Evolutionary conservation across 2,888 invertebrate genomes (phyloP), one percentile per base, ranked within the genome.

Genomic region (Drosophila yooni): DNA sequence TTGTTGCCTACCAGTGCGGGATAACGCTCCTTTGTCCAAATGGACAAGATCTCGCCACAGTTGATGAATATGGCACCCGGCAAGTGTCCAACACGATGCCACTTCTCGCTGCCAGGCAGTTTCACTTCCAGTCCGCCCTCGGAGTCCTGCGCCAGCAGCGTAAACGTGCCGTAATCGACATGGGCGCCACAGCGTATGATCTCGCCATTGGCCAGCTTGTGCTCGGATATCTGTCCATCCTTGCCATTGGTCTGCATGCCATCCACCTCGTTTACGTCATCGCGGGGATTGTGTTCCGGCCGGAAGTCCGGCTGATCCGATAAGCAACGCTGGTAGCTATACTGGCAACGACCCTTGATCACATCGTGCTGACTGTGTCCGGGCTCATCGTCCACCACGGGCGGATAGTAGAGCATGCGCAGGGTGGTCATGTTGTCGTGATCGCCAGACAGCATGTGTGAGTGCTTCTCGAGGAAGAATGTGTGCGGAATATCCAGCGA

Each of bases 61-160:
- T 96, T 96, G 36, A 97, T 94, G 53, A 97, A 94, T 80, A 97
- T 95, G 33, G 97, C 96, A 36, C 96, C 96, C 0, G 96, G 96
- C 59, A 97, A 94, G 85, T 97, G 96, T 1, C 96, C 96, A 4
- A 96, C 96, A 43, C 95, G 94, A 82, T 95, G 94, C 96, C 96
- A 97, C 79, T 95, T 95, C 38, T 95, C 95, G 77, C 95, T 95
- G 58, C 94, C 94, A 13, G 95, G 94, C 73, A 95, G 93, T 91
- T 95, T 95, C 48, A 96, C 92, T 70, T 93, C 93, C 13, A 97
- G 94, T 2, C 97, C 97, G 21, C 96, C 96, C 82, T 96, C 96
- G 48, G 95, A 95, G 91, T 97, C 96, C 93, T 96, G 94, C 43
- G 96, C 94, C 51, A 96, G 93, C 71, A 97, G 93, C 21, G 96